Evolutionary conservation across 2,113 vertebrate genomes (phyloP).

Genomic region (Athene noctua): DNA sequence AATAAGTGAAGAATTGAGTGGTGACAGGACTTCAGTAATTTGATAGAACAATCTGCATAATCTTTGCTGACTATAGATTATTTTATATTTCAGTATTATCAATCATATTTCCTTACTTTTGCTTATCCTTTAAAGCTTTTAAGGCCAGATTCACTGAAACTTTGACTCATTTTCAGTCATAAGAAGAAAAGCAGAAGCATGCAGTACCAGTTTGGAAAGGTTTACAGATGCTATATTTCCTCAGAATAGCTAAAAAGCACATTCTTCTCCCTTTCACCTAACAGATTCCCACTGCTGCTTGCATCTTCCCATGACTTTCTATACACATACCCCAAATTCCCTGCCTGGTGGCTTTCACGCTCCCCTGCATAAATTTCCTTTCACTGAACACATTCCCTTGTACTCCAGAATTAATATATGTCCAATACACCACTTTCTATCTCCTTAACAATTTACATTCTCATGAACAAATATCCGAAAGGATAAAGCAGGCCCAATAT

Average conservation of each 20-base stretch:
- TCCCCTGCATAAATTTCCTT: neutral
- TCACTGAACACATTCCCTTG: neutral
- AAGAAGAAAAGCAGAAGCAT: neutral
- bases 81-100: neutral
- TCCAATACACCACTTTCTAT: neutral
- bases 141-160: neutral
- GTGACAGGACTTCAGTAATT: neutral
- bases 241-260: neutral
- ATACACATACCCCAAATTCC: neutral
- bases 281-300: neutral
- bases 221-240: neutral
- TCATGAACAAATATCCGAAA: neutral
- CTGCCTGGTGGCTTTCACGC: neutral
- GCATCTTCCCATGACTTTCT: slow-evolving; percentile 20
- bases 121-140: neutral
- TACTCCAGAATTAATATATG: neutral
- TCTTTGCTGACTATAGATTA: neutral
- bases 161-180: neutral
- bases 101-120: neutral
- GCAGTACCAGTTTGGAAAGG: neutral
- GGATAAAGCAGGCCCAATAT: neutral
- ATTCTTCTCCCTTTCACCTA: neutral
- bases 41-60: neutral
- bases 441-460: neutral
- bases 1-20: neutral